Conservation (phyloP, 1,140 invertebrate species). For the Oncopodura yosiiana region DNA sequence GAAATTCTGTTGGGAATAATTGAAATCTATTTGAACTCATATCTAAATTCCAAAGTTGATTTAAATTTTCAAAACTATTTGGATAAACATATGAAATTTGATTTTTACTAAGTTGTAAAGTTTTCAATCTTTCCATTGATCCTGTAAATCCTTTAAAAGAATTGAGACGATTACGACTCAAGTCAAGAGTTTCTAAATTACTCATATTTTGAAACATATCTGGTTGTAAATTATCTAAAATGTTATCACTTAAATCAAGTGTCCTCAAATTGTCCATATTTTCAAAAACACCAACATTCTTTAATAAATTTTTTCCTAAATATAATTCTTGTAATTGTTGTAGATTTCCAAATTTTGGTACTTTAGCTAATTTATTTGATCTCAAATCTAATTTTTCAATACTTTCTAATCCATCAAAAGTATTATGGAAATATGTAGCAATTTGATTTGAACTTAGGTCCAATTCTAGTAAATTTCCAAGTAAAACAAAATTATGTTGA, state of each 20-base stretch:
- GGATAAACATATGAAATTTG: constrained; percentile 66
- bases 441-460: constrained; percentile 67
- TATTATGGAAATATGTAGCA: constrained; percentile 43
- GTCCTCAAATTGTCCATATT: constrained; percentile 47
- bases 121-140: constrained; percentile 45
- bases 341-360: constrained; percentile 32
- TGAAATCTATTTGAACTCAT: constrained; percentile 64
- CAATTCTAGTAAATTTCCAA: constrained; percentile 62
- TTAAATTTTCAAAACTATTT: constrained; percentile 70
- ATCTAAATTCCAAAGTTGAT: constrained; percentile 55
- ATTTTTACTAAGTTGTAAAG: constrained; percentile 63
- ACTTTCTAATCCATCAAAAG: constrained; percentile 32
- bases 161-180: constrained; percentile 52
- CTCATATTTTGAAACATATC: constrained; percentile 38
- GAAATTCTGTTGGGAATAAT: constrained; percentile 67
- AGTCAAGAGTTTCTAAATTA: constrained; percentile 37
- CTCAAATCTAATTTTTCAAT: constrained; percentile 35
- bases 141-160: constrained; percentile 62
- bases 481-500: constrained; percentile 60
- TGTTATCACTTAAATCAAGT: constrained; percentile 59
- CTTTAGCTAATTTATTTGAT: constrained; percentile 34
- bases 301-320: constrained; percentile 28
- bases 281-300: constrained; percentile 32
- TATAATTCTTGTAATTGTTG: constrained; percentile 14
- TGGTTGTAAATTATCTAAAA: constrained; percentile 37